Percentiles rank a stretch among this genome's conserved stretches.
Conservation (phyloP, 2,888 invertebrate genomes). For the Chrysotoxum bicinctum region DNA sequence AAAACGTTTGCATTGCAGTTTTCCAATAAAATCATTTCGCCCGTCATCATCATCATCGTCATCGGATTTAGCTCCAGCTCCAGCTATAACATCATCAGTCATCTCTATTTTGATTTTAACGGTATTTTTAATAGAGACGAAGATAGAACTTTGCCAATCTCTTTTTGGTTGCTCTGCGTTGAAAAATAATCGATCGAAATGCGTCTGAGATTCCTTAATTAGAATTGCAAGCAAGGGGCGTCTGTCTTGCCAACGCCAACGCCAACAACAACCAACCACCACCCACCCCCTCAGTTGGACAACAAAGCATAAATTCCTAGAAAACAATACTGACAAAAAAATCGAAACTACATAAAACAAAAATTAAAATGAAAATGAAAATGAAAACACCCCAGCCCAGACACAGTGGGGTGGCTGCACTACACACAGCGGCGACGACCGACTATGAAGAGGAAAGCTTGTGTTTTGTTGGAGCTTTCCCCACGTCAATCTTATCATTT, state of each 20-base stretch:
- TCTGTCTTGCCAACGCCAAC: constrained; percentile 38
- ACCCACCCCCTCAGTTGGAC: constrained; percentile 10
- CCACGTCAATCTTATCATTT: constrained; percentile 19
- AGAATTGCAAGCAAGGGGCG: constrained; percentile 61
- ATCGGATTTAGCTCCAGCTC: neutral
- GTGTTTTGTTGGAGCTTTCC: constrained; percentile 56
- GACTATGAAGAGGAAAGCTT: constrained; percentile 54
- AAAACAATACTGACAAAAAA: constrained; percentile 6
- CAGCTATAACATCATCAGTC: constrained; percentile 20
- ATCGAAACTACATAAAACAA: constrained; percentile 41
- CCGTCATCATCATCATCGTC: constrained; percentile 27
- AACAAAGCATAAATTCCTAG: constrained; percentile 57
- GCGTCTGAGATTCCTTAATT: constrained; percentile 69
- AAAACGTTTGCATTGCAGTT: constrained; percentile 32
- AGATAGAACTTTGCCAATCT: neutral
- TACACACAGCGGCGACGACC: neutral
- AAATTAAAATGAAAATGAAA: constrained; percentile 37
- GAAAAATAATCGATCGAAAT: constrained; percentile 65
- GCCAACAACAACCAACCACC: neutral
- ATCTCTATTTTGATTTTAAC: constrained; percentile 38
- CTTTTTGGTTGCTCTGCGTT: constrained; percentile 20
- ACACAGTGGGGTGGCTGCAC: neutral
- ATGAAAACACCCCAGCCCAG: constrained; percentile 67
- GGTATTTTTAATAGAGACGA: neutral
- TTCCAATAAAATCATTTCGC: constrained; percentile 26